Evolutionary conservation across 1,140 invertebrate species (phyloP).

Genomic region (Trinorchestia longiramus): DNA sequence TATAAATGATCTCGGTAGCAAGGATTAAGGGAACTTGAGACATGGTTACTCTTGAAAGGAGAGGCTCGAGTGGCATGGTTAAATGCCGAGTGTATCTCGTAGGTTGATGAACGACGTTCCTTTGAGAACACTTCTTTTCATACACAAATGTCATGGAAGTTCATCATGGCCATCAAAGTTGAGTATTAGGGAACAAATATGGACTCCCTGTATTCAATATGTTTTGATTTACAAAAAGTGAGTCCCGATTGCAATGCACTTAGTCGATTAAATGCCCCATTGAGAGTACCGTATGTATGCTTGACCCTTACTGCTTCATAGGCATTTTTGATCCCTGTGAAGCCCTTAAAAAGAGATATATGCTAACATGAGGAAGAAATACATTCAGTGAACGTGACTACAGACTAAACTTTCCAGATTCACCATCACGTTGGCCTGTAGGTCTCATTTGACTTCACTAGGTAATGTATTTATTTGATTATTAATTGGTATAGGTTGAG

Average conservation of each 20-base stretch:
- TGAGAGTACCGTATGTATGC: neutral
- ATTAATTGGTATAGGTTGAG: neutral
- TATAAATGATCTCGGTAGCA: conserved; percentile 2
- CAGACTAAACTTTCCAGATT: neutral
- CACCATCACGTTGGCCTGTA: neutral
- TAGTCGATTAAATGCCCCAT: neutral
- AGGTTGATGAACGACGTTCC: neutral
- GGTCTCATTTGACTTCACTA: neutral
- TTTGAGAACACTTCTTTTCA: neutral
- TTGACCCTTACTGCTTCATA: neutral
- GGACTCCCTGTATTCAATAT: neutral
- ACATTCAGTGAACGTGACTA: neutral
- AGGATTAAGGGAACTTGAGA: neutral
- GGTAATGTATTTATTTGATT: neutral
- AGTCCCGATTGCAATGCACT: neutral
- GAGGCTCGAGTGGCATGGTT: neutral
- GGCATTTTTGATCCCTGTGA: neutral
- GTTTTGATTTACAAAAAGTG: neutral
- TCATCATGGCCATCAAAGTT: conserved; percentile 1
- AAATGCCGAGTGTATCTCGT: neutral
- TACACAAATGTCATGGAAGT: neutral
- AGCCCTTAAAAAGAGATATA: neutral
- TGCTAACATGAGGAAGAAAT: neutral
- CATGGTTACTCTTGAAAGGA: neutral
- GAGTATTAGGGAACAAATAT: neutral